Evolutionary conservation across 2,888 invertebrate species (phyloP).

Genomic region (Drosophila borealis): DNA sequence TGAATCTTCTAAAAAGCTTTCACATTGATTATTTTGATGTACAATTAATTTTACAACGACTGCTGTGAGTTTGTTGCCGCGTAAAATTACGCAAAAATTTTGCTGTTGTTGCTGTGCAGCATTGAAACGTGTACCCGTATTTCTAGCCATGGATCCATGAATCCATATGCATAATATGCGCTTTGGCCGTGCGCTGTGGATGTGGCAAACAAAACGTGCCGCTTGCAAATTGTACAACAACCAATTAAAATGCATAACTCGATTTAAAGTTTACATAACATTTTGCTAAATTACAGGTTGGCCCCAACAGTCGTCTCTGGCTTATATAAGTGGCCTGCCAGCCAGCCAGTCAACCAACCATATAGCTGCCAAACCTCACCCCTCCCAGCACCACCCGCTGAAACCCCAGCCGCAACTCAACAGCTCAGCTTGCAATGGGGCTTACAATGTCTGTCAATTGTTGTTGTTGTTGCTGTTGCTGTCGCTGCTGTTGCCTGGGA

Average conservation of each 20-base stretch:
- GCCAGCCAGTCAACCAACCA: slow-evolving; percentile 27
- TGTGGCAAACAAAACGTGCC: slow-evolving; percentile 80
- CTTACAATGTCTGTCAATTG: slow-evolving; percentile 77
- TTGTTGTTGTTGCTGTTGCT: slow-evolving; percentile 48
- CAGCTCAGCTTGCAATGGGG: slow-evolving; percentile 76
- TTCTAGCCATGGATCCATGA: slow-evolving; percentile 55
- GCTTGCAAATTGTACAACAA: slow-evolving; percentile 78
- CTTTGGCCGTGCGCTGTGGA: slow-evolving; percentile 44
- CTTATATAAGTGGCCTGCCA: slow-evolving; percentile 75
- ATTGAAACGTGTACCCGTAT: slow-evolving; percentile 43
- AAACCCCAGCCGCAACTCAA: slow-evolving; percentile 48
- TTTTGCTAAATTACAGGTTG: slow-evolving; percentile 80
- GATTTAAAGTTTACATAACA: slow-evolving; percentile 81
- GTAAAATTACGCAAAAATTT: slow-evolving; percentile 55
- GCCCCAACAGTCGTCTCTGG: slow-evolving; percentile 52
- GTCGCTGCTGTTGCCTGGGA: slow-evolving; percentile 68
- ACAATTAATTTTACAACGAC: too few species aligned
- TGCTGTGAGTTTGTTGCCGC: slow-evolving; percentile 29
- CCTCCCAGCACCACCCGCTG: slow-evolving; percentile 2
- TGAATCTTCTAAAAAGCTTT: too few species aligned
- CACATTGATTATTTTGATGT: too few species aligned
- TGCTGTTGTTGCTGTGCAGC: slow-evolving; percentile 8
- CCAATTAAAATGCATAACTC: slow-evolving; percentile 81
- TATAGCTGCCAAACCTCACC: neutral
- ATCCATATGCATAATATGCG: slow-evolving; percentile 63